Conservation (phyloP, 2,888 invertebrate species). For the Agriopis aurantiaria region DNA sequence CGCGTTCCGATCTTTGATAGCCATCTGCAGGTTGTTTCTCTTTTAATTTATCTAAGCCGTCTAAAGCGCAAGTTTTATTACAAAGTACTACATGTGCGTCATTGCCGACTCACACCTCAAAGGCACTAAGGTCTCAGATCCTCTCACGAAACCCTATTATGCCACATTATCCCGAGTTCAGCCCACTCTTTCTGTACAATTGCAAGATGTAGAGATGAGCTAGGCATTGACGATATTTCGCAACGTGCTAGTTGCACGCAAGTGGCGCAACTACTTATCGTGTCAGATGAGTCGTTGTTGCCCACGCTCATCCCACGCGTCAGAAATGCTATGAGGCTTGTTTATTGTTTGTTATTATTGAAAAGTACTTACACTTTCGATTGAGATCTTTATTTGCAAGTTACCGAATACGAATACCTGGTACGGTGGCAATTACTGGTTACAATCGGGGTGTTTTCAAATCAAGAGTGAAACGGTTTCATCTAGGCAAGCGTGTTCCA, state of each 20-base stretch:
- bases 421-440: too few relatives aligned
- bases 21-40: too few relatives aligned
- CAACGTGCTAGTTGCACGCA: slow-evolving; percentile 3
- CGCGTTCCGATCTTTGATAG: too few relatives aligned
- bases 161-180: neutral
- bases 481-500: too few relatives aligned
- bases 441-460: too few relatives aligned
- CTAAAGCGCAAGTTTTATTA: too few relatives aligned
- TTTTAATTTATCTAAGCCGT: too few relatives aligned
- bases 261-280: slow-evolving; percentile 20
- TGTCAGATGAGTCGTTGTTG: slow-evolving; percentile 17
- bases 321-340: slow-evolving; percentile 2
- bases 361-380: neutral
- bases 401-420: too few relatives aligned
- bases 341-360: slow-evolving; percentile 15
- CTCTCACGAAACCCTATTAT: neutral
- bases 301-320: slow-evolving; percentile 31
- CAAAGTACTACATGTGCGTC: too few relatives aligned
- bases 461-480: too few relatives aligned
- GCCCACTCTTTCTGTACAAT: neutral
- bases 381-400: neutral
- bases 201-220: slow-evolving; percentile 1
- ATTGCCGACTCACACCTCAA: too few relatives aligned
- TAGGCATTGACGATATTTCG: slow-evolving; percentile 15
- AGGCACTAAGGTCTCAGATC: too few relatives aligned